phyloP scores from a whole-genome alignment of 2,797 vertebrate species.

The Catamblyrhynchus diadema region DNA sequence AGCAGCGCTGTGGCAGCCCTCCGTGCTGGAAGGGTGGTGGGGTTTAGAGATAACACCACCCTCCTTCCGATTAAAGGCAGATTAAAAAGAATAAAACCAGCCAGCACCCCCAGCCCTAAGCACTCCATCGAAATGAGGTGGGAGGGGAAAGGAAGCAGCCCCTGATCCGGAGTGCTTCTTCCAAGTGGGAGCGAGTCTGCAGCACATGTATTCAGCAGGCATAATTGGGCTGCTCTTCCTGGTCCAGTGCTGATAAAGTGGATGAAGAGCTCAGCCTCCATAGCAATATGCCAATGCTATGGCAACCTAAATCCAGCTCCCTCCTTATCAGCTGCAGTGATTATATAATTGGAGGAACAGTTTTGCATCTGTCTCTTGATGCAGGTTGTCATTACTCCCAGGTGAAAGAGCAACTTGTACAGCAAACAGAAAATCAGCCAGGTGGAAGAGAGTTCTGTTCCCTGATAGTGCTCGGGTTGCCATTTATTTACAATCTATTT shows the following conservation, averaged over 20 bases:
- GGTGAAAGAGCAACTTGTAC: constrained; percentile 63
- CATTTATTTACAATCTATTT: constrained; percentile 27
- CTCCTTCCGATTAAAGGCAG: background rate
- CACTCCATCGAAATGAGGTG: background rate
- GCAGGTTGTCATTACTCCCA: constrained; percentile 32
- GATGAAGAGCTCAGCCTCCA: constrained; percentile 65
- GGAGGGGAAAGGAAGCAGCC: background rate
- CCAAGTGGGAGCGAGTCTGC: background rate
- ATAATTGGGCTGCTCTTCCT: constrained; percentile 17
- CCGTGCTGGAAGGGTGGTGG: accelerated
- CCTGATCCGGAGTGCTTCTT: background rate
- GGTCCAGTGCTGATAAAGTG: constrained; percentile 44
- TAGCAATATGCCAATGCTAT: constrained; percentile 74
- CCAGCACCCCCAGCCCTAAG: background rate
- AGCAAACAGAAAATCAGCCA: constrained; percentile 36
- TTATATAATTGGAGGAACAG: constrained; percentile 79
- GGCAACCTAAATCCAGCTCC: constrained; percentile 75
- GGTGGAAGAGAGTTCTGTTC: constrained; percentile 7
- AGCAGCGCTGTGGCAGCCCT: background rate
- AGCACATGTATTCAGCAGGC: constrained; percentile 24
- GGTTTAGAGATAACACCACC: background rate
- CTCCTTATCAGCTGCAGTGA: constrained; percentile 77
- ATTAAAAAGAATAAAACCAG: background rate
- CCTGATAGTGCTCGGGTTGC: background rate
- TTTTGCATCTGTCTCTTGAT: constrained; percentile 68